A percentile compares a stretch with the other conserved stretches of the same genome.
Conservation (phyloP, 1,140 invertebrate species). For the Apis cerana region DNA sequence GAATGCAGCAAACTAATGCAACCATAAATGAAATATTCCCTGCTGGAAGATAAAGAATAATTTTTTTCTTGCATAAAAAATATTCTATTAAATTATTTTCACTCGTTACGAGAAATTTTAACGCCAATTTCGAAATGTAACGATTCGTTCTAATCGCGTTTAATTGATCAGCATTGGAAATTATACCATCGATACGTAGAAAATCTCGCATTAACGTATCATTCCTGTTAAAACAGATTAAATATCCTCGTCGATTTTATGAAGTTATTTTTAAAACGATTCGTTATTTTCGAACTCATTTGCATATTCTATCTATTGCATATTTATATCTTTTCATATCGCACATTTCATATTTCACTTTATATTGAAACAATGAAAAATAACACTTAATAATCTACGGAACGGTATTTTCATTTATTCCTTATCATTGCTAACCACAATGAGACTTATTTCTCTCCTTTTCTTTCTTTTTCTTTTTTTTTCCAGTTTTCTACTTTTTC, state of each 20-base stretch:
- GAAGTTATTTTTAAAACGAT: background rate
- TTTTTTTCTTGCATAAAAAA: background rate
- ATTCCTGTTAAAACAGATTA: background rate
- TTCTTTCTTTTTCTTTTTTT: background rate
- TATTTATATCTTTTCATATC: too few relatives aligned
- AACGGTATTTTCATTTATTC: background rate
- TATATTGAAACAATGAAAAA: too few relatives aligned
- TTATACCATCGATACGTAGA: background rate
- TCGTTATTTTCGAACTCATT: background rate
- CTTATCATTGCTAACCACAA: too few relatives aligned
- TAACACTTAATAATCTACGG: too few relatives aligned
- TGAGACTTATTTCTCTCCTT: too few relatives aligned
- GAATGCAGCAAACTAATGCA: background rate
- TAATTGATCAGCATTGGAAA: background rate
- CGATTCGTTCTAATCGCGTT: constrained; percentile 6
- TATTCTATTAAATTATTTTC: constrained; percentile 59
- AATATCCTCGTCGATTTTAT: background rate
- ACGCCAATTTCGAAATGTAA: background rate
- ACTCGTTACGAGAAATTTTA: constrained; percentile 3
- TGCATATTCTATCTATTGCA: too few relatives aligned
- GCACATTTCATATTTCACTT: too few relatives aligned
- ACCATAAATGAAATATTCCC: background rate
- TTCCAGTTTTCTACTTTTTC: background rate
- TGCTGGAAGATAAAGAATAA: background rate
- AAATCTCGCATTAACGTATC: background rate